These are phyloP conservation scores for Dicycla oo DNA, from an alignment of 2,888 invertebrate genomes.

Conservation along the genomic window DNA sequence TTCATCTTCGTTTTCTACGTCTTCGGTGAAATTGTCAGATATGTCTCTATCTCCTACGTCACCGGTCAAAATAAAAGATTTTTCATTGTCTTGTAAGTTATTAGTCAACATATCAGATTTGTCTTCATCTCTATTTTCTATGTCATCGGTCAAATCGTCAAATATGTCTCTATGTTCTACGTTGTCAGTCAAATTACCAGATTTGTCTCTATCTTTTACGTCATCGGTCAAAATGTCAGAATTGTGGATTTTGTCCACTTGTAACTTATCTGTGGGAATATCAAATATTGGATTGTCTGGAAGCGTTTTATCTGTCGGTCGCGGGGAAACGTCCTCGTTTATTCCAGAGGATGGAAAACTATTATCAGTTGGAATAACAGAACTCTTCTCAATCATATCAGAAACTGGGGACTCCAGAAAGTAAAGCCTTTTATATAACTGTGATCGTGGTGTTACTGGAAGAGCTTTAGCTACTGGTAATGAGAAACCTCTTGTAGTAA, in stretches of 20 bases:
- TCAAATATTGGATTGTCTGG: background rate
- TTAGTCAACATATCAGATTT: background rate
- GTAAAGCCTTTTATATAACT: slow-evolving; percentile 35
- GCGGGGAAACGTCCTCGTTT: background rate
- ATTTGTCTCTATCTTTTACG: background rate
- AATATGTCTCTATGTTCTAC: too few relatives aligned
- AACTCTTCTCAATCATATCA: background rate
- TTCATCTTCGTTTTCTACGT: background rate
- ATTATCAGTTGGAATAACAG: background rate
- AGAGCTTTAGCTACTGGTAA: slow-evolving; percentile 1
- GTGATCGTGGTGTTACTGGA: slow-evolving; percentile 3
- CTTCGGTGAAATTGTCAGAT: background rate
- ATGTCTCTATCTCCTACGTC: background rate
- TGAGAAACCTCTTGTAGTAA: slow-evolving; percentile 17
- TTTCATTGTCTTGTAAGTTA: background rate
- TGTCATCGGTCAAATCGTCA: too few relatives aligned
- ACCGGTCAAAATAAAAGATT: background rate
- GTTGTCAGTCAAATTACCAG: too few relatives aligned
- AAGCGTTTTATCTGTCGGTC: too few relatives aligned
- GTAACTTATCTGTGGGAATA: background rate
- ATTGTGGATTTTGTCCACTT: background rate
- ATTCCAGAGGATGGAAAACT: background rate
- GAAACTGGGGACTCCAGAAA: background rate
- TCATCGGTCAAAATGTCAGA: background rate
- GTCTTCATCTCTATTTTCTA: too few relatives aligned